Evolutionary conservation across 1,140 invertebrate genomes (phyloP).

Genomic region (Aleiodes sp.): DNA sequence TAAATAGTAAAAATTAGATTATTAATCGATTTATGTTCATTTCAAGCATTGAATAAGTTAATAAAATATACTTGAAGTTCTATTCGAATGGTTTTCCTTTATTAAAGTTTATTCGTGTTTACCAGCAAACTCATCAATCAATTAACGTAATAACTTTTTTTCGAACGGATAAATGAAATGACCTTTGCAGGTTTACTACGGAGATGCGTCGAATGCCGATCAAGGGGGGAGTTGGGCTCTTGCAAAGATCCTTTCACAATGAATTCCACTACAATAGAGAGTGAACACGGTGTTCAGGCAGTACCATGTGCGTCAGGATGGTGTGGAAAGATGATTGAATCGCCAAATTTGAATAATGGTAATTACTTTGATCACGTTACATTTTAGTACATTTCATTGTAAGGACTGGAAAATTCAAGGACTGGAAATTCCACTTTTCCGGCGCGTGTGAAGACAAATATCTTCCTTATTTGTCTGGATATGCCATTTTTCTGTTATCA

Average conservation of each 20-base stretch:
- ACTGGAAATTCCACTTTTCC: too few relatives aligned
- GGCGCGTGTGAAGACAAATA: too few relatives aligned
- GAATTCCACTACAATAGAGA: slow-evolving; percentile 77
- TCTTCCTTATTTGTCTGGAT: too few relatives aligned
- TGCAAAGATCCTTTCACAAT: slow-evolving; percentile 88
- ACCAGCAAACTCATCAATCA: too few relatives aligned
- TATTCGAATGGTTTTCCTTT: too few relatives aligned
- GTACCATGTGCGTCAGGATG: slow-evolving; percentile 90
- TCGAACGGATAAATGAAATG: not conserved
- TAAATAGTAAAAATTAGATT: too few relatives aligned
- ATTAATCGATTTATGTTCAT: too few relatives aligned
- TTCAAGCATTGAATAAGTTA: too few relatives aligned
- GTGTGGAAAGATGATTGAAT: slow-evolving; percentile 92
- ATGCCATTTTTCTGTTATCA: too few relatives aligned
- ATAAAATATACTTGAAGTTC: too few relatives aligned
- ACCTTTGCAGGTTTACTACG: slow-evolving; percentile 66
- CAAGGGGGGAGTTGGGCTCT: slow-evolving; percentile 84
- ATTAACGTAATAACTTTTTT: not conserved
- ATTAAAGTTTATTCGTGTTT: too few relatives aligned
- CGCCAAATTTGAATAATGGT: slow-evolving; percentile 70
- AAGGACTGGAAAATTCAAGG: slow-evolving; percentile 8
- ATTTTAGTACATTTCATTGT: slow-evolving; percentile 16
- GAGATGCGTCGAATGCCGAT: slow-evolving; percentile 84
- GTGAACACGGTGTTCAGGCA: slow-evolving; percentile 76
- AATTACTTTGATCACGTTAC: slow-evolving; percentile 24